A percentile compares a stretch with the other conserved stretches of the same genome.
phyloP scores from a whole-genome alignment of 2,113 vertebrate species.

The Sylvietta virens region DNA sequence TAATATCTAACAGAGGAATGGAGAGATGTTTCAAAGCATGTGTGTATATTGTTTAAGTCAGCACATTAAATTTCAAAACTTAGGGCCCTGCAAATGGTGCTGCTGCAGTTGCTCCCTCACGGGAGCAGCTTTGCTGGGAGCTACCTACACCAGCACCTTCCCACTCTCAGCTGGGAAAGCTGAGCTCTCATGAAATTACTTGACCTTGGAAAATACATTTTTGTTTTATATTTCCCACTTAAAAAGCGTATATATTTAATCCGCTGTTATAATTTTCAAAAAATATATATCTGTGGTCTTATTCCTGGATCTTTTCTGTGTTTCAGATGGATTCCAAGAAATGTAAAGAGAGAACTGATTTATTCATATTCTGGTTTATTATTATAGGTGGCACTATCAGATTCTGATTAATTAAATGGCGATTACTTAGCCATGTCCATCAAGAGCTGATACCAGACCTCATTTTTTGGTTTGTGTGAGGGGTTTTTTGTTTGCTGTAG shows the following conservation, averaged over 20 bases:
- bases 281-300: background rate
- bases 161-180: background rate
- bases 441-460: background rate
- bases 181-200: background rate
- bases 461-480: background rate
- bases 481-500: background rate
- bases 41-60: background rate
- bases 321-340: background rate
- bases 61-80: background rate
- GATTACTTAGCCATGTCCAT: background rate
- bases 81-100: background rate
- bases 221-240: background rate
- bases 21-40: background rate
- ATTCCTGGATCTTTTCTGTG: background rate
- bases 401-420: background rate
- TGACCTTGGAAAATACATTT: background rate
- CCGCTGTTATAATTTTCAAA: rapidly evolving
- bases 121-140: background rate
- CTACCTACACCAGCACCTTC: background rate
- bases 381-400: background rate
- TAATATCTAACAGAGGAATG: background rate
- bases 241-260: background rate
- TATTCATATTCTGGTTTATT: background rate
- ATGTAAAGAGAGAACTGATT: background rate
- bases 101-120: background rate